Percentiles rank a stretch among this genome's conserved stretches.
Conservation (phyloP, 2,113 vertebrate species). For the Sylvietta virens region DNA sequence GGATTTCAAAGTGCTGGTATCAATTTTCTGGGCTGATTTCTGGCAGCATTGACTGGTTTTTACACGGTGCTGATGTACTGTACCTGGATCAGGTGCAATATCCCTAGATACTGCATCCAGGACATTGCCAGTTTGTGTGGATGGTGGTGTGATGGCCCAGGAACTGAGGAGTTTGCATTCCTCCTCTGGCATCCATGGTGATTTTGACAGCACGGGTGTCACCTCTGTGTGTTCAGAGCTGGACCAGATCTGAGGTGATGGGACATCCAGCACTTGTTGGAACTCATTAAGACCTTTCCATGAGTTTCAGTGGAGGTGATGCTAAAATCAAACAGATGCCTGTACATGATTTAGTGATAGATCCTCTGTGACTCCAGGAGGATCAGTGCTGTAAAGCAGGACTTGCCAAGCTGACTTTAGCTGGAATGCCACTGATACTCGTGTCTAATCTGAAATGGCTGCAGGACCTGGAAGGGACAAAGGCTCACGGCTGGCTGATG, state of each 20-base stretch:
- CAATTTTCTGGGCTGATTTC: not conserved
- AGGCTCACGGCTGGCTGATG: not conserved
- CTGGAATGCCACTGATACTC: not conserved
- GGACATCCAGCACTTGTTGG: not conserved
- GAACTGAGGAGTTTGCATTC: not conserved
- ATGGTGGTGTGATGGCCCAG: not conserved
- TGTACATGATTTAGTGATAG: not conserved
- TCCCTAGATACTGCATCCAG: not conserved
- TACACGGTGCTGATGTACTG: rapidly evolving
- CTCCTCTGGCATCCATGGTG: not conserved
- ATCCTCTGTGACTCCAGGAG: not conserved
- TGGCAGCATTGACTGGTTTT: not conserved
- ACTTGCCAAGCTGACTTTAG: not conserved
- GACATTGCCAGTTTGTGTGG: not conserved
- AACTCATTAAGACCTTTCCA: not conserved
- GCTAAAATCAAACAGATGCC: not conserved
- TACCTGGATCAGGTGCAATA: no score
- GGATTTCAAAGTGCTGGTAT: not conserved
- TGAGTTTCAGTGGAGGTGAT: not conserved
- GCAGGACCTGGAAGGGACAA: not conserved
- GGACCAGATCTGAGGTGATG: not conserved
- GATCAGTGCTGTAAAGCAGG: not conserved
- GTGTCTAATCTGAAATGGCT: not conserved
- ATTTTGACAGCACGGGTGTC: not conserved
- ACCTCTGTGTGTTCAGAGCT: not conserved